These are phyloP conservation scores for Cotesia vestalis DNA, from an alignment of 1,140 invertebrate species.

Conservation along the genomic window DNA sequence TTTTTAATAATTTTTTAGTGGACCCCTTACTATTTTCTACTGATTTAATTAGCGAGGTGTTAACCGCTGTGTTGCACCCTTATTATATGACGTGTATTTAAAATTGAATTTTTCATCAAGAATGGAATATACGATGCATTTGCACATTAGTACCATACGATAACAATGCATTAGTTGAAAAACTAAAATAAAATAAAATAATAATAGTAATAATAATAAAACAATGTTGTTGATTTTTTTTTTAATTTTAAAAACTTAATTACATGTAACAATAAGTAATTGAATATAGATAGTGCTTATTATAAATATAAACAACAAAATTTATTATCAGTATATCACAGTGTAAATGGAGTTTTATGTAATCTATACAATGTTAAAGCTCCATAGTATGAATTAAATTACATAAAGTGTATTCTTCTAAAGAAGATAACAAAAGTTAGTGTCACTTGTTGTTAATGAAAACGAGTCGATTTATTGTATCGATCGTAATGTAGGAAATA, in stretches of 20 bases:
- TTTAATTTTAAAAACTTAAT: no score
- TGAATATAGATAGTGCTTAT: not conserved
- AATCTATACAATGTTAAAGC: no score
- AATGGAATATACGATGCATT: conserved; percentile 59
- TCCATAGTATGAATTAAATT: no score
- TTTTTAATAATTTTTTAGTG: conserved; percentile 19
- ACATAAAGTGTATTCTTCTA: not conserved
- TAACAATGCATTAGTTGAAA: conserved; percentile 22
- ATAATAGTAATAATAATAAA: conserved; percentile 31
- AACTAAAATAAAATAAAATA: conserved; percentile 38
- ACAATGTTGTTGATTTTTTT: conserved; percentile 30
- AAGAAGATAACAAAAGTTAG: conserved; percentile 6
- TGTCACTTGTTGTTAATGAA: not conserved
- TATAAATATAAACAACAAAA: conserved; percentile 24
- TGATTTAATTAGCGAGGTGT: conserved; percentile 56
- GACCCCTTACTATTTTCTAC: conserved; percentile 40
- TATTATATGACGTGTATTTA: conserved; percentile 65
- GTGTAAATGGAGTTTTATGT: no score
- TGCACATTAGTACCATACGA: conserved; percentile 33
- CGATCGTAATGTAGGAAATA: conserved; percentile 4
- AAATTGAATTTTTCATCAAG: conserved; percentile 61
- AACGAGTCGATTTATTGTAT: not conserved
- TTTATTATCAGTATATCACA: no score
- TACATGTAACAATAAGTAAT: not conserved
- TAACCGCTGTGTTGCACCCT: conserved; percentile 66